Evolutionary conservation across 2,888 invertebrate species (phyloP), one percentile per base, ranked within the genome.

Genomic region (Oithona nana): DNA sequence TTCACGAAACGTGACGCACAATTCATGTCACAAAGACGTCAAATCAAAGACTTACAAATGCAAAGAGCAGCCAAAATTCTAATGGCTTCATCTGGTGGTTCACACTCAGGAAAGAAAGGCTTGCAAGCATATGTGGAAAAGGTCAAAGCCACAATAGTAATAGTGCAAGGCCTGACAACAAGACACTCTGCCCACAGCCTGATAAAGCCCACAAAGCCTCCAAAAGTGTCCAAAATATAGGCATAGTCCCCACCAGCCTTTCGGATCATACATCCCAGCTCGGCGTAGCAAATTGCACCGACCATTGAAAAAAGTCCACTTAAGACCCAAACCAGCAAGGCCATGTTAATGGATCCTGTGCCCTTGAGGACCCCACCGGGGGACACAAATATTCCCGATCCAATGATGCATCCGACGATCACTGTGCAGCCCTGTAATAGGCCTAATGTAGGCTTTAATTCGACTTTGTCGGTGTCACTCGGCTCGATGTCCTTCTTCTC

Each of bases 151-250:
- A 98, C 95, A 69, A 98, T 95, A 6, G 94, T 93, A 74, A 87
- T 86, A 0, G 94, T 93, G 74, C 95, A 95, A 13, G 98, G 97
- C 65, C 95, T 79, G 65, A 93, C 93, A 70, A 94, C 94, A 86
- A 98, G 90, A 69, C 93, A 93, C 75, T 98, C 98, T 64, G 97
- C 89, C 97, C 97, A 98, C 13, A 98, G 80, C 65, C 97, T 79
- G 68, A 98, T 80, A 76, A 98, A 98, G 1, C 94, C 97, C 67
- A 90, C 76, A 71, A 97, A 94, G 1, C 94, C 92, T 0, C 98
- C 98, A 71, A 97, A 98, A 0, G 95, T 94, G 75, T 92, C 88
- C 88, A 92, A 93, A 68, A 98, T 95, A 75, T 98, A 98, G 0
- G 97, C 95, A 75, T 97, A 97, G 76, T 97, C 95, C 0, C 94